These are phyloP conservation scores for Holocentrus rufus DNA, from an alignment of 2,797 vertebrate genomes.

Conservation along the genomic window DNA sequence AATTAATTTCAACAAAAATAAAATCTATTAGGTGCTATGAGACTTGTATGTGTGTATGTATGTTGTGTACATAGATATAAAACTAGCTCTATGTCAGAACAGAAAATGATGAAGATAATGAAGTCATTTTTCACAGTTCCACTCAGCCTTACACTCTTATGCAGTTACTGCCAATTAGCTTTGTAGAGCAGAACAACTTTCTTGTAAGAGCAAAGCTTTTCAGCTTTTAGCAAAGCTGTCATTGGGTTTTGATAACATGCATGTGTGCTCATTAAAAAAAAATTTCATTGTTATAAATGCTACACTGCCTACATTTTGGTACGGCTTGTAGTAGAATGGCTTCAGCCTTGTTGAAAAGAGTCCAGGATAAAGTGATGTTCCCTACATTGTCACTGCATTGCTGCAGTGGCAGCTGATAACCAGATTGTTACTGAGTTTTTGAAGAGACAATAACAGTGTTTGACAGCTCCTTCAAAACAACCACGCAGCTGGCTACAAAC, in stretches of 20 bases:
- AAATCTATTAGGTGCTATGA: too few relatives aligned
- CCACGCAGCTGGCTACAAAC: conserved; percentile 62
- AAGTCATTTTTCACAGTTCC: too few relatives aligned
- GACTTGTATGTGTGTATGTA: too few relatives aligned
- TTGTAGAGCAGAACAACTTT: background rate
- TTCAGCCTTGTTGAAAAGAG: conserved; percentile 40
- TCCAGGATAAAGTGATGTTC: conserved; percentile 20
- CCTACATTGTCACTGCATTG: conserved; percentile 34
- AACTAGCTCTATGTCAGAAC: too few relatives aligned
- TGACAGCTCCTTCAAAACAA: conserved; percentile 64
- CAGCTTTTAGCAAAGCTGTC: background rate
- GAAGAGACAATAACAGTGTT: conserved; percentile 59
- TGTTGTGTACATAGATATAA: too few relatives aligned
- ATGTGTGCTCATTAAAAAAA: conserved; percentile 18
- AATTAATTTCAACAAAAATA: too few relatives aligned
- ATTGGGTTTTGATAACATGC: background rate
- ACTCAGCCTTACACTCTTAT: too few relatives aligned
- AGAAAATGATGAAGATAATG: too few relatives aligned
- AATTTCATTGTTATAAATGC: background rate
- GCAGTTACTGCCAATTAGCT: too few relatives aligned
- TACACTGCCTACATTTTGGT: background rate
- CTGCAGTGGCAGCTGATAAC: conserved; percentile 49
- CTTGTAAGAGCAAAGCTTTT: background rate
- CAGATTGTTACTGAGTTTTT: conserved; percentile 53
- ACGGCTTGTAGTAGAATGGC: conserved; percentile 3